Evolutionary conservation across 2,888 invertebrate genomes (phyloP).

Genomic region (Pseudoips prasinana): DNA sequence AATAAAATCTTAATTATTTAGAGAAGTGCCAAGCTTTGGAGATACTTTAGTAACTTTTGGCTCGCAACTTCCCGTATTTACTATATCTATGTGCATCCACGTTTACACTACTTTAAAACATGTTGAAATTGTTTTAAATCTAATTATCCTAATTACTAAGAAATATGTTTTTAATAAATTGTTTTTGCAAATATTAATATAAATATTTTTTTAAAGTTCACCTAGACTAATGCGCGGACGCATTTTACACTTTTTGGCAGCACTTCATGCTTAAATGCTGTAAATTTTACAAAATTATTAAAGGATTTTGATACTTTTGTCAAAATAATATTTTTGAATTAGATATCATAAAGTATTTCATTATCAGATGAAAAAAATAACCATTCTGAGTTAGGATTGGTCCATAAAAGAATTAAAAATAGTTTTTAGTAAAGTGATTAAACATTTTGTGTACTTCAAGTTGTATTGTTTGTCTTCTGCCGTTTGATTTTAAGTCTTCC

Average conservation of each 20-base stretch:
- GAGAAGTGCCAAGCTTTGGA: constrained; percentile 34
- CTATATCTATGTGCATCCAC: constrained; percentile 37
- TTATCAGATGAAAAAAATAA: constrained; percentile 11
- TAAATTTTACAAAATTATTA: constrained; percentile 22
- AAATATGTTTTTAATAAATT: constrained; percentile 34
- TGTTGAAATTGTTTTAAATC: constrained; percentile 49
- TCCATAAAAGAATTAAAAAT: constrained; percentile 42
- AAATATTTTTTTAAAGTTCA: constrained; percentile 15
- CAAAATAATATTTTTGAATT: constrained; percentile 24
- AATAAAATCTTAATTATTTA: constrained; percentile 28
- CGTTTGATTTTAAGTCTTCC: constrained; percentile 29
- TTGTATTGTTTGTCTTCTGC: constrained; percentile 33
- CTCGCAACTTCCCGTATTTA: constrained; percentile 24
- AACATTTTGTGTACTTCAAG: constrained; percentile 27
- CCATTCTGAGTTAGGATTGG: constrained; percentile 34
- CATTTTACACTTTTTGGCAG: constrained; percentile 35
- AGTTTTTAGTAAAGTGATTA: constrained; percentile 28
- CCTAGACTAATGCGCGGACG: constrained; percentile 30
- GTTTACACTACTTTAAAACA: constrained; percentile 45
- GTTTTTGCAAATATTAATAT: constrained; percentile 19
- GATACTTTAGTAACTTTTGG: constrained; percentile 39
- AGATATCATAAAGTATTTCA: constrained; percentile 14
- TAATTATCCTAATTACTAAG: constrained; percentile 39
- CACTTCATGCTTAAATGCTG: constrained; percentile 26
- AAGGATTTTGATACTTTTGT: constrained; percentile 15